These are phyloP conservation scores for Pseudomyrmex cubaensis DNA, from an alignment of 1,140 invertebrate species.

Conservation along the genomic window DNA sequence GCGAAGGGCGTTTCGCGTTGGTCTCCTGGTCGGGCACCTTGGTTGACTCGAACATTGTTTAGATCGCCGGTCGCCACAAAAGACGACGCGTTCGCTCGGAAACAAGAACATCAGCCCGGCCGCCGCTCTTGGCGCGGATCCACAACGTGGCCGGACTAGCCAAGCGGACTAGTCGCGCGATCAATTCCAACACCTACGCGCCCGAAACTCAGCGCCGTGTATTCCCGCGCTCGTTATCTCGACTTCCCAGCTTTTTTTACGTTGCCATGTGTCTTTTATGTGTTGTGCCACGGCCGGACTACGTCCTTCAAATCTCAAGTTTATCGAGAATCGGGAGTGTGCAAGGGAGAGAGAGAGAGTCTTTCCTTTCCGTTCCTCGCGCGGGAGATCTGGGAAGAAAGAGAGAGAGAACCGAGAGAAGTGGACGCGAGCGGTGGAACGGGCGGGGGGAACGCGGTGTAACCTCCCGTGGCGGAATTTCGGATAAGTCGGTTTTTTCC, in stretches of 20 bases:
- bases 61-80: conserved; percentile 37
- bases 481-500: conserved; percentile 32
- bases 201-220: conserved; percentile 1
- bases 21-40: conserved; percentile 32
- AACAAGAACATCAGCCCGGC: conserved; percentile 39
- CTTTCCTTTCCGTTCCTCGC: not conserved
- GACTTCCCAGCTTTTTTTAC: conserved; percentile 49
- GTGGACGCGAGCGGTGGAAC: not conserved
- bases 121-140: conserved; percentile 63
- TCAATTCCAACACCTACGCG: conserved; percentile 70
- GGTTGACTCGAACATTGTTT: conserved; percentile 50
- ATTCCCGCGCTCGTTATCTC: conserved; percentile 54
- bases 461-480: conserved; percentile 32
- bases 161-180: conserved; percentile 68
- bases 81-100: conserved; percentile 36
- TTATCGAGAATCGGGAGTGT: conserved; percentile 55
- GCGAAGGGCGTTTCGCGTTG: not conserved
- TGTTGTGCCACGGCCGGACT: not conserved
- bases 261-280: conserved; percentile 29
- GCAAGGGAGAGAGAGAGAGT: conserved; percentile 15
- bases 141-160: conserved; percentile 67
- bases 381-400: not conserved
- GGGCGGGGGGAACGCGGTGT: not conserved
- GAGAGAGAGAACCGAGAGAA: not conserved
- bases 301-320: conserved; percentile 58